Conservation (phyloP, 2,113 vertebrate species). For the Ceyx melanurus region DNA sequence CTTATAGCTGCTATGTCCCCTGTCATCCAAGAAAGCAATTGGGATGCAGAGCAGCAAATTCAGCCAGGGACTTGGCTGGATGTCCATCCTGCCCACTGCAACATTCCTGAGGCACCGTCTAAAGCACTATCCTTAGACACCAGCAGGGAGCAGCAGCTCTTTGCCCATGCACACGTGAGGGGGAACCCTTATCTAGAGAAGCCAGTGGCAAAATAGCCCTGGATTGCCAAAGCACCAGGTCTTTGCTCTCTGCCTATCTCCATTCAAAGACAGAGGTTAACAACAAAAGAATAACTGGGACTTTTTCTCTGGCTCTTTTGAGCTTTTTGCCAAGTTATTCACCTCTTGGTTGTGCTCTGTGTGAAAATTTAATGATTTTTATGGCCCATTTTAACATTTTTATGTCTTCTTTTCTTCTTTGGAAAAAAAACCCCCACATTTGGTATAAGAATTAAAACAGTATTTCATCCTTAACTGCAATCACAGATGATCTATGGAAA, state of each 20-base stretch:
- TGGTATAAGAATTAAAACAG: slow-evolving; percentile 73
- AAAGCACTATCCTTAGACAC: background rate
- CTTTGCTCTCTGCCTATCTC: background rate
- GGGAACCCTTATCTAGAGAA: background rate
- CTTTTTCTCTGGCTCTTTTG: background rate
- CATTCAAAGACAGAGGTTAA: slow-evolving; percentile 21
- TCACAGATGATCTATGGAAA: slow-evolving; percentile 72
- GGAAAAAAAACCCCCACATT: slow-evolving; percentile 45
- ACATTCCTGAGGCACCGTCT: rapidly evolving
- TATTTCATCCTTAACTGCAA: slow-evolving; percentile 73
- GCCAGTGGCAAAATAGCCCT: background rate
- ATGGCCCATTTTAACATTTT: slow-evolving; percentile 71
- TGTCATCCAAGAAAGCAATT: background rate
- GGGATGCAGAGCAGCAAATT: background rate
- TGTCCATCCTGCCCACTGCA: background rate
- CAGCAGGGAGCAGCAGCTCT: background rate
- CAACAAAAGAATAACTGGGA: background rate
- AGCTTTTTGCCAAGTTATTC: slow-evolving; percentile 55
- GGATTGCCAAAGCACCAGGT: background rate
- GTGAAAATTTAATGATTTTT: slow-evolving; percentile 64
- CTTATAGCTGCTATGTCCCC: rapidly evolving
- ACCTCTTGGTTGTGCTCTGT: slow-evolving; percentile 24
- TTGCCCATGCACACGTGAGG: rapidly evolving
- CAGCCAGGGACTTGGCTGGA: rapidly evolving
- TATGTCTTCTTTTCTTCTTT: slow-evolving; percentile 47